Percentiles rank a stretch among this genome's conserved stretches.
These are phyloP conservation scores for Fopius arisanus DNA, from an alignment of 1,140 invertebrate species.

Conservation along the genomic window DNA sequence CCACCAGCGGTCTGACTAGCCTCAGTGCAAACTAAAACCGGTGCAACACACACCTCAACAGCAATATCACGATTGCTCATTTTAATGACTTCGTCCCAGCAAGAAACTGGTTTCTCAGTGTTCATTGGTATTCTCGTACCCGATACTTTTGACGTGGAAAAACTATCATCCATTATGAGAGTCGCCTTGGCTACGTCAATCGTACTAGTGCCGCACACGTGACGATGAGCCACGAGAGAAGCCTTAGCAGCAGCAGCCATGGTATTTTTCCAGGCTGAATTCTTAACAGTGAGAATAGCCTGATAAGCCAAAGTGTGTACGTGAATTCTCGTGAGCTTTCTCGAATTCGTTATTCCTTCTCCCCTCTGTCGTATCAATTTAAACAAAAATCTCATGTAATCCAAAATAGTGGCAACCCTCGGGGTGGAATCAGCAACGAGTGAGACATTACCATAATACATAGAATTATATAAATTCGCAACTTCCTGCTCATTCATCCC, in stretches of 20 bases:
- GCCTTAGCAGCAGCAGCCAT: conserved; percentile 85
- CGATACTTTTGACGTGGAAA: conserved; percentile 71
- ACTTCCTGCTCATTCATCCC: conserved; percentile 93
- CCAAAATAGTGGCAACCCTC: conserved; percentile 79
- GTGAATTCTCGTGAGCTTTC: conserved; percentile 79
- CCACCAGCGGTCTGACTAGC: conserved; percentile 85
- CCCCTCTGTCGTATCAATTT: conserved; percentile 65
- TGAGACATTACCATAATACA: conserved; percentile 77
- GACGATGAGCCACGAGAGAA: conserved; percentile 82
- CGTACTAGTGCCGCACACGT: conserved; percentile 81
- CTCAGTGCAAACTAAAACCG: conserved; percentile 84
- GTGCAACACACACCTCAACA: conserved; percentile 82
- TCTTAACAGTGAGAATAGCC: conserved; percentile 78
- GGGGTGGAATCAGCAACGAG: conserved; percentile 82
- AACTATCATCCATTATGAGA: conserved; percentile 86
- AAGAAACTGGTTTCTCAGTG: conserved; percentile 79
- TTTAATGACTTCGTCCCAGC: conserved; percentile 77
- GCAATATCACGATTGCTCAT: conserved; percentile 58
- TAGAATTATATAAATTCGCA: conserved; percentile 76
- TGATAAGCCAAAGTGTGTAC: conserved; percentile 90
- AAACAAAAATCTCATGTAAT: conserved; percentile 84
- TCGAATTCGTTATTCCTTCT: conserved; percentile 58
- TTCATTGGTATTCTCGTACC: conserved; percentile 71
- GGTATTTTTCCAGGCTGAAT: conserved; percentile 78
- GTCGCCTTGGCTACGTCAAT: conserved; percentile 76